Conservation (phyloP, 2,888 invertebrate genomes). For the Brassicogethes aeneus region DNA sequence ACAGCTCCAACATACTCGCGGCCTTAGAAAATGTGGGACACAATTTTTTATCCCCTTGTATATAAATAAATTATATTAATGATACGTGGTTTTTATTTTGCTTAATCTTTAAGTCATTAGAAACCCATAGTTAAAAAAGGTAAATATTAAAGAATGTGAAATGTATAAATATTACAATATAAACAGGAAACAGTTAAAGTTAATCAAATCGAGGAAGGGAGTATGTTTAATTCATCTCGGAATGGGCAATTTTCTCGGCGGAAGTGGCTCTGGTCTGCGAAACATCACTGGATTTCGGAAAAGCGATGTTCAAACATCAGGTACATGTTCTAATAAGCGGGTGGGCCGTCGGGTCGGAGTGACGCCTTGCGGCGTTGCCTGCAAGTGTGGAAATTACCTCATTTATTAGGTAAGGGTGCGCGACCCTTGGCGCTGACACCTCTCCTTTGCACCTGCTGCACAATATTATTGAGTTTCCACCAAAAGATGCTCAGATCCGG, state of each 20-base stretch:
- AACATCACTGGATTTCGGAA: constrained; percentile 27
- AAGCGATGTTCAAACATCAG: constrained; percentile 38
- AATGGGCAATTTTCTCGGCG: constrained; percentile 28
- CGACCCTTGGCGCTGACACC: constrained; percentile 45
- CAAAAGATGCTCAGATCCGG: constrained; percentile 27
- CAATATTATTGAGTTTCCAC: constrained; percentile 43
- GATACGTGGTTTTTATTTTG: too few species aligned
- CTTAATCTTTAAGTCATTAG: too few species aligned
- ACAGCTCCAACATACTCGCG: too few species aligned
- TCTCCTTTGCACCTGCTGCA: constrained; percentile 46
- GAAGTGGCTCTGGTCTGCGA: constrained; percentile 26
- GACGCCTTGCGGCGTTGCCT: constrained; percentile 41
- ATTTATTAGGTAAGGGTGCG: constrained; percentile 45
- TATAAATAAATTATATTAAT: too few species aligned
- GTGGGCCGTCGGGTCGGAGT: constrained; percentile 30
- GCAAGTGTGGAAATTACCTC: constrained; percentile 46
- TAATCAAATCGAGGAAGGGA: constrained; percentile 2
- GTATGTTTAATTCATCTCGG: constrained; percentile 14
- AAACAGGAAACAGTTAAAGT: not conserved
- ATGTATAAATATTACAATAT: too few species aligned
- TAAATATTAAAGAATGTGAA: too few species aligned
- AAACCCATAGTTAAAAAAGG: too few species aligned
- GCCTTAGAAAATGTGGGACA: too few species aligned
- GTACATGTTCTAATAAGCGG: constrained; percentile 40
- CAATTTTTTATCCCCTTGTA: too few species aligned